Evolutionary conservation across 1,140 invertebrate genomes (phyloP).

Genomic region (Calosoma granatense): DNA sequence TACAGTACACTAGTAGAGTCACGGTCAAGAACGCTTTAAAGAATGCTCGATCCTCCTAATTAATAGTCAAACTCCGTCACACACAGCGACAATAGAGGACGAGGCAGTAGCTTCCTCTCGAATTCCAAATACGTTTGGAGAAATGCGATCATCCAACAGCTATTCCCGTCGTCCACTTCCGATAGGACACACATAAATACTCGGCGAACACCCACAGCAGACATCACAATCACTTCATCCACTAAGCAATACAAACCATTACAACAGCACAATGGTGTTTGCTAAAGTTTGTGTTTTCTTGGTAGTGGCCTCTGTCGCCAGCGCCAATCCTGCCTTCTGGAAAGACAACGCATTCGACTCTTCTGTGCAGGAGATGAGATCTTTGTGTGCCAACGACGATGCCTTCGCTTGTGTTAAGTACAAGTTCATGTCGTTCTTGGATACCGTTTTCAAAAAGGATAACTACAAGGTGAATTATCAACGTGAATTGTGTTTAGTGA

Average conservation of each 20-base stretch:
- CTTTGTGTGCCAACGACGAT: slow-evolving; percentile 61
- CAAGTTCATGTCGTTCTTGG: slow-evolving; percentile 64
- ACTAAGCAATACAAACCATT: neutral
- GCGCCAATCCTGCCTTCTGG: slow-evolving; percentile 48
- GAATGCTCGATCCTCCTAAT: neutral
- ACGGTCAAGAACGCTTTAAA: neutral
- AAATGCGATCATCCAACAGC: slow-evolving; percentile 14
- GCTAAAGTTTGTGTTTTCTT: slow-evolving; percentile 36
- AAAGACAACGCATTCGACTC: slow-evolving; percentile 56
- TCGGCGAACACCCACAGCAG: slow-evolving; percentile 3
- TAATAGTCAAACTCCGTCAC: neutral
- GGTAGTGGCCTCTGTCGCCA: slow-evolving; percentile 39
- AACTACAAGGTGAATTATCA: slow-evolving; percentile 56
- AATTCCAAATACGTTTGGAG: slow-evolving; percentile 16
- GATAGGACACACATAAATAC: slow-evolving; percentile 18
- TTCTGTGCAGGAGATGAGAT: slow-evolving; percentile 61
- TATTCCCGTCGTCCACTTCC: slow-evolving; percentile 15
- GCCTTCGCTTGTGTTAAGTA: slow-evolving; percentile 71
- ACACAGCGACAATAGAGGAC: neutral
- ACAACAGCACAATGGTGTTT: slow-evolving; percentile 36
- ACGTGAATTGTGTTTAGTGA: neutral
- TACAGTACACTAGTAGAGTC: neutral
- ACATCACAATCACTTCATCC: slow-evolving; percentile 1
- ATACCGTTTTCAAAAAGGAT: slow-evolving; percentile 66
- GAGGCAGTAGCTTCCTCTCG: neutral